These are phyloP conservation scores for Ennomos erosarius DNA, from an alignment of 2,888 invertebrate genomes.

Conservation along the genomic window DNA sequence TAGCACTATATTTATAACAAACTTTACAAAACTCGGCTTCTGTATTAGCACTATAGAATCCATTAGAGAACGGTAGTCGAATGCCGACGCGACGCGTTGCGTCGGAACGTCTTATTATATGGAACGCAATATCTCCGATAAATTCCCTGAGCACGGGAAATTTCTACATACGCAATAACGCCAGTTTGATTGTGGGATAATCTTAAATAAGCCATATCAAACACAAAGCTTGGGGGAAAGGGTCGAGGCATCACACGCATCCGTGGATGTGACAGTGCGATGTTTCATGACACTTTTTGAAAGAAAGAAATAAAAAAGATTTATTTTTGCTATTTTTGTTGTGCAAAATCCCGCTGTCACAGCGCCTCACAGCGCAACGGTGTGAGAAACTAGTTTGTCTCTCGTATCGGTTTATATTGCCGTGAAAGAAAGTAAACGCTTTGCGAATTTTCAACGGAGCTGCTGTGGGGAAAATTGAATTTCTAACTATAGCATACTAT, in stretches of 20 bases:
- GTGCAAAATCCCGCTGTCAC: not conserved
- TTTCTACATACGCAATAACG: constrained; percentile 47
- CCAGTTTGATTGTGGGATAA: constrained; percentile 45
- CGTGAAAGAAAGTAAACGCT: too few species aligned
- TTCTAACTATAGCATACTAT: too few species aligned
- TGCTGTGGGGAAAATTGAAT: too few species aligned
- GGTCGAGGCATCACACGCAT: constrained; percentile 19
- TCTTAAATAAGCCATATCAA: constrained; percentile 48
- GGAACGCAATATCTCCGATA: constrained; percentile 48
- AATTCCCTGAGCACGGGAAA: constrained; percentile 40
- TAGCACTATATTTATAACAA: too few species aligned
- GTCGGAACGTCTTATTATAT: constrained; percentile 23
- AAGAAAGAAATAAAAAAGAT: too few species aligned
- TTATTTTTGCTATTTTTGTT: not conserved
- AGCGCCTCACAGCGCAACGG: not conserved
- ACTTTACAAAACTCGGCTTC: too few species aligned
- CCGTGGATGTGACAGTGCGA: constrained; percentile 10
- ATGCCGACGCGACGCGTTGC: constrained; percentile 6
- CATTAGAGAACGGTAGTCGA: constrained; percentile 6
- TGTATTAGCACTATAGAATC: too few species aligned
- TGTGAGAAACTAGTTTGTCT: too few species aligned
- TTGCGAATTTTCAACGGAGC: too few species aligned
- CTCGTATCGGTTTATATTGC: too few species aligned
- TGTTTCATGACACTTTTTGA: constrained; percentile 8
- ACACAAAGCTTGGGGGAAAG: constrained; percentile 26